A percentile compares a stretch with the other conserved stretches of the same genome.
phyloP scores from a whole-genome alignment of 2,797 vertebrate species.

The Bradypodion ventrale region DNA sequence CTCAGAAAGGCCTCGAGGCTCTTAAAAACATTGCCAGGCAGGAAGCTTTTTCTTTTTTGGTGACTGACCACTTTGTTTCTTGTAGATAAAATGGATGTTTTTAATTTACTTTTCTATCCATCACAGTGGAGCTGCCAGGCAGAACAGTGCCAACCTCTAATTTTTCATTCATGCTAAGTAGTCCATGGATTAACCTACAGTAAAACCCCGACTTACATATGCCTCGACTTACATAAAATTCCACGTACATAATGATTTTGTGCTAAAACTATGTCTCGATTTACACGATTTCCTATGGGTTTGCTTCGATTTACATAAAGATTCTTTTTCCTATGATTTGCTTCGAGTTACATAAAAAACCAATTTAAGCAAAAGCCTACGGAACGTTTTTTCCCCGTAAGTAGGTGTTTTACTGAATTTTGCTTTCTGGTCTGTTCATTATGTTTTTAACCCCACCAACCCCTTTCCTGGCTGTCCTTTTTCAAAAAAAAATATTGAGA shows the following conservation, averaged over 20 bases:
- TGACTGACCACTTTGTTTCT: conserved; percentile 39
- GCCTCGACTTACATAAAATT: too few relatives aligned
- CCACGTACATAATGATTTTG: too few relatives aligned
- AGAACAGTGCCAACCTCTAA: background rate
- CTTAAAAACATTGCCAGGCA: conserved; percentile 34
- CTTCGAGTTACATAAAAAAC: too few relatives aligned
- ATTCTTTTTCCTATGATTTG: too few relatives aligned
- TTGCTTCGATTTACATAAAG: too few relatives aligned
- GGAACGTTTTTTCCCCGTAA: too few relatives aligned
- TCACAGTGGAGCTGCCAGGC: conserved; percentile 12
- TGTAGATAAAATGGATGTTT: conserved; percentile 41
- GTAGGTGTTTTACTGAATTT: too few relatives aligned
- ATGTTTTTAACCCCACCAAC: background rate
- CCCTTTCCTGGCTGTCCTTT: too few relatives aligned
- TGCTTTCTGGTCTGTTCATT: background rate
- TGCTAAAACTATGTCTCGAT: too few relatives aligned
- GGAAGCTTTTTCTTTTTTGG: conserved; percentile 19
- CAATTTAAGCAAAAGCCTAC: too few relatives aligned
- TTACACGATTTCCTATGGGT: too few relatives aligned
- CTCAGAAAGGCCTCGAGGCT: conserved; percentile 47
- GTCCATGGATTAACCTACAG: conserved; percentile 25
- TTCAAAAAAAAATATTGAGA: background rate
- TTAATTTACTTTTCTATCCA: conserved; percentile 28
- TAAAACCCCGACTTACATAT: too few relatives aligned
- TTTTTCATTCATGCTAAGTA: conserved; percentile 1